Evolutionary conservation across 2,888 invertebrate species (phyloP).

Genomic region (Athalia rosae): DNA sequence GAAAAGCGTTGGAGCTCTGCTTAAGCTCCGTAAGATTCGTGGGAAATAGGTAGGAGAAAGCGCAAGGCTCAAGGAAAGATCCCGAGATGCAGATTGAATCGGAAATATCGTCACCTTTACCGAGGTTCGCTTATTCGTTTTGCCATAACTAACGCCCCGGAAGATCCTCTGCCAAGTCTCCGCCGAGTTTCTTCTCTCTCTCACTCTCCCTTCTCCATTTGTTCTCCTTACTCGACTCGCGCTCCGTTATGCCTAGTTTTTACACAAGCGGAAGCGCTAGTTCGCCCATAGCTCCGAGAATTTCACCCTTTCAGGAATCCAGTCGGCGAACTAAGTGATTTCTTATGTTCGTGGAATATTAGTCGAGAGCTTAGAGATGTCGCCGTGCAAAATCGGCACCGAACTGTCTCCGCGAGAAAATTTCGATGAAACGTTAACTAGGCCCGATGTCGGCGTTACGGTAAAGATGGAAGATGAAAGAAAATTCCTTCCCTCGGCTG

Average conservation of each 20-base stretch:
- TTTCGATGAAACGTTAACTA: conserved; percentile 2
- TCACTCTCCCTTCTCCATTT: too few species aligned
- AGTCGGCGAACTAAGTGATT: conserved; percentile 61
- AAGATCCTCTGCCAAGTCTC: not conserved
- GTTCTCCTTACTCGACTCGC: not conserved
- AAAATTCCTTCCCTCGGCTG: not conserved
- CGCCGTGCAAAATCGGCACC: not conserved
- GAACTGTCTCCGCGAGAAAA: not conserved
- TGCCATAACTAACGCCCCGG: not conserved
- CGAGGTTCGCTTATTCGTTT: not conserved
- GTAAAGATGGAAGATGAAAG: not conserved
- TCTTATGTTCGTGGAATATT: conserved; percentile 56
- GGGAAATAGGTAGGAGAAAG: not conserved
- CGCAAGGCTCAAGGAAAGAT: conserved; percentile 7
- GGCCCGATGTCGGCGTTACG: not conserved
- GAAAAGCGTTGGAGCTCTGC: conserved; percentile 29
- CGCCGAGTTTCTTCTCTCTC: too few species aligned
- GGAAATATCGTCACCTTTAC: not conserved
- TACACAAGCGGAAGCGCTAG: not conserved
- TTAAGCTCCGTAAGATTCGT: conserved; percentile 31
- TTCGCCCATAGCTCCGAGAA: not conserved
- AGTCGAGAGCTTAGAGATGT: not conserved
- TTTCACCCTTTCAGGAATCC: conserved; percentile 12
- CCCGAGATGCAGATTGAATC: conserved; percentile 50
- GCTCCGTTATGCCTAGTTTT: conserved; percentile 27